These are phyloP conservation scores for Nasonia giraulti DNA, from an alignment of 1,140 invertebrate species.

Conservation along the genomic window DNA sequence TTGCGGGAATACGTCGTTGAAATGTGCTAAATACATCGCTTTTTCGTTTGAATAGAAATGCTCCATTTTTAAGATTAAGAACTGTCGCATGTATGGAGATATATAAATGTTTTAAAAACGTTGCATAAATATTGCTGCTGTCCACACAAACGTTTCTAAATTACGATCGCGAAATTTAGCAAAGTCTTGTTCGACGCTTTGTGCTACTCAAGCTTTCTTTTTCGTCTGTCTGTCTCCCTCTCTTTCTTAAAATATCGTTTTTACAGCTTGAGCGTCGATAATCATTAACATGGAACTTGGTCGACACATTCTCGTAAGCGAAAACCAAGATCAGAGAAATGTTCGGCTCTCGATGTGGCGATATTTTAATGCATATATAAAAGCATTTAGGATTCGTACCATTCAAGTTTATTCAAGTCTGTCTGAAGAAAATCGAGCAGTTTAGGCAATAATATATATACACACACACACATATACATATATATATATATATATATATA, in stretches of 20 bases:
- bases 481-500: too few relatives aligned
- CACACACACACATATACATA: too few relatives aligned
- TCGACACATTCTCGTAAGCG: not conserved
- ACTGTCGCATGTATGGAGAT: not conserved
- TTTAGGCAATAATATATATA: too few relatives aligned
- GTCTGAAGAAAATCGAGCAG: conserved; percentile 40
- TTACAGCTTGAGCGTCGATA: conserved; percentile 41
- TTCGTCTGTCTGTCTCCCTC: not conserved
- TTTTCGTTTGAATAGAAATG: not conserved
- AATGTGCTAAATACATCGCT: not conserved
- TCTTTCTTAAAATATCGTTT: conserved; percentile 45
- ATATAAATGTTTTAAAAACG: not conserved
- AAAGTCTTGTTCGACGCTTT: not conserved
- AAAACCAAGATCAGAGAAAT: not conserved
- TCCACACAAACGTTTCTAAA: not conserved
- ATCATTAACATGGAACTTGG: conserved; percentile 42
- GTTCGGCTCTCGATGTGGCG: not conserved
- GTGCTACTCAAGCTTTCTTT: not conserved
- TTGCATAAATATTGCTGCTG: not conserved
- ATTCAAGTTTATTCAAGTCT: not conserved
- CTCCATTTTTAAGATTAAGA: not conserved
- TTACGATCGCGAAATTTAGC: not conserved
- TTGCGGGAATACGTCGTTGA: not conserved
- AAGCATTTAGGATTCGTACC: not conserved
- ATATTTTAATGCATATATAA: conserved; percentile 22